These are phyloP conservation scores for Origma solitaria DNA, from an alignment of 2,113 vertebrate species.

Conservation along the genomic window DNA sequence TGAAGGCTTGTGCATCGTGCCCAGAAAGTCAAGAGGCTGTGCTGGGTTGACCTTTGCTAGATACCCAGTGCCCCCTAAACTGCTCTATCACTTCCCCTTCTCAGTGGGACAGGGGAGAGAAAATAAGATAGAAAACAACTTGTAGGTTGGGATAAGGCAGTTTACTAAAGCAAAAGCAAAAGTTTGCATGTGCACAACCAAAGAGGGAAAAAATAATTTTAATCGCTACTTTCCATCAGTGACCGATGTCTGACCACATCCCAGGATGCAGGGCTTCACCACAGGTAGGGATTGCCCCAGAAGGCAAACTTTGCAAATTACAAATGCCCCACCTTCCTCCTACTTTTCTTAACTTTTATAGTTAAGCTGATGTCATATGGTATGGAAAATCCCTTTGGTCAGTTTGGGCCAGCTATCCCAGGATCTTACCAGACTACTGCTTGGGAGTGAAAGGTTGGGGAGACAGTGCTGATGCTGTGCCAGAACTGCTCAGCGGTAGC, in stretches of 20 bases:
- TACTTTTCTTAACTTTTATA: background rate
- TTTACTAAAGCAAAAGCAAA: background rate
- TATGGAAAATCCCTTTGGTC: background rate
- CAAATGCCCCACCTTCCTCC: background rate
- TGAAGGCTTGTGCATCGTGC: background rate
- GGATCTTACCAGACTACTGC: background rate
- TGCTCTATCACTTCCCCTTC: background rate
- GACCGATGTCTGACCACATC: background rate
- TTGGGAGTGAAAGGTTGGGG: background rate
- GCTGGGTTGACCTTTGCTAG: background rate
- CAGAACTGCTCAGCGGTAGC: background rate
- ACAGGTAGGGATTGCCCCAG: accelerated
- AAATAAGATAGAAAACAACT: background rate
- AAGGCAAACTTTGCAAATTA: background rate
- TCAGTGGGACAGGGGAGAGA: background rate
- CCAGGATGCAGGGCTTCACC: background rate
- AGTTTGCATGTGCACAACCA: background rate
- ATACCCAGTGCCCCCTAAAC: background rate
- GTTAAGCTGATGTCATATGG: background rate
- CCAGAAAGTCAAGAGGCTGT: background rate
- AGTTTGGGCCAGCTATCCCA: background rate
- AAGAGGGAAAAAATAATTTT: background rate
- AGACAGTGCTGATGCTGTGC: background rate
- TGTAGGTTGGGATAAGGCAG: background rate
- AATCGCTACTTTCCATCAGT: background rate